phyloP scores from a whole-genome alignment of 2,797 vertebrate genomes.

The Chrysocyon brachyurus region DNA sequence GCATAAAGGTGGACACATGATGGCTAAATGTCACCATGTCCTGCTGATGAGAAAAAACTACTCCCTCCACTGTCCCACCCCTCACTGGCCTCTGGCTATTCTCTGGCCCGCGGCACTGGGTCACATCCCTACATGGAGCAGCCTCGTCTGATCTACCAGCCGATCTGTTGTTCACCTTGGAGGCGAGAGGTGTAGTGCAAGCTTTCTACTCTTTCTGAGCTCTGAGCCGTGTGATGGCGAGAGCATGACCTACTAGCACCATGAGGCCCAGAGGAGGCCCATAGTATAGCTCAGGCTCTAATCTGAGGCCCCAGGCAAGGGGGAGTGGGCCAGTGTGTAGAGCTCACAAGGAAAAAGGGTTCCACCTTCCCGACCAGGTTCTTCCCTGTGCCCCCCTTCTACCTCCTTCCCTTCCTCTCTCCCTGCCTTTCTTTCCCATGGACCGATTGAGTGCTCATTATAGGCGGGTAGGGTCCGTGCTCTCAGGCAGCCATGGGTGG shows the following conservation, averaged over 20 bases:
- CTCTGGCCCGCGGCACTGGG: neutral
- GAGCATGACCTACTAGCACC: neutral
- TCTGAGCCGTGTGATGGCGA: neutral
- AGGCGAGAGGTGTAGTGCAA: neutral
- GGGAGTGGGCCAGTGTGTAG: neutral
- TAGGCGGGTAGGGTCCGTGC: neutral
- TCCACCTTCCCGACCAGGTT: neutral
- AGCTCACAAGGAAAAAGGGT: neutral
- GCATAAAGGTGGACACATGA: neutral
- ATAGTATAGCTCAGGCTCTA: neutral
- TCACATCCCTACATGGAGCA: neutral
- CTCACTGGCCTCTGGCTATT: too few species aligned
- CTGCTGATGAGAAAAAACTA: neutral
- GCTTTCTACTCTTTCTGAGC: neutral
- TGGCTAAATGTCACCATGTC: neutral
- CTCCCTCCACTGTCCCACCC: neutral
- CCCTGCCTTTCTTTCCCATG: neutral
- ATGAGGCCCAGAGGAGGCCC: accelerated
- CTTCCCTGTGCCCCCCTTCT: neutral
- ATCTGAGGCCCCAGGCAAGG: neutral
- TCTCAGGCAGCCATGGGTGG: neutral
- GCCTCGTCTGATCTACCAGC: neutral
- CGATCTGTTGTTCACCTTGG: neutral
- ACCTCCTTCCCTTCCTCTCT: neutral
- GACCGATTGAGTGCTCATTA: too few species aligned